Percentiles rank a stretch among this genome's conserved stretches.
phyloP scores from a whole-genome alignment of 2,113 vertebrate species.

The Istiophorus platypterus region DNA sequence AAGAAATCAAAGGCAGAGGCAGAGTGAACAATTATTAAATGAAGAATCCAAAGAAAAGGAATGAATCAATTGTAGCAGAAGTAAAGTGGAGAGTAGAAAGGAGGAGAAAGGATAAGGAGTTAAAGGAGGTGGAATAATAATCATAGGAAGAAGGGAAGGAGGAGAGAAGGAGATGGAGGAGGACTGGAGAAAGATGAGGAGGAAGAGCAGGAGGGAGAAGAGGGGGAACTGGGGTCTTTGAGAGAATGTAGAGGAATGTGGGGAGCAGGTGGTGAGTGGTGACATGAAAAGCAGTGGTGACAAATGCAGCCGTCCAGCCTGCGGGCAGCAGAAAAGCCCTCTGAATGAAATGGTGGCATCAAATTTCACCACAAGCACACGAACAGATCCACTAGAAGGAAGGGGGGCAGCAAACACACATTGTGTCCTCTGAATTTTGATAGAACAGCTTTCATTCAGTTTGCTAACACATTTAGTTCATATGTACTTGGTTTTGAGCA shows the following conservation, averaged over 20 bases:
- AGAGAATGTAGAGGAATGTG: constrained; percentile 86
- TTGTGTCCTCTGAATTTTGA: not conserved
- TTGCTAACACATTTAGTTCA: not conserved
- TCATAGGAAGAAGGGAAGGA: constrained; percentile 4
- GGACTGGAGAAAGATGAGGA: constrained; percentile 36
- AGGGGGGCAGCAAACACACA: not conserved
- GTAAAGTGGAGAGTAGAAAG: not conserved
- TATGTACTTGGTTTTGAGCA: not conserved
- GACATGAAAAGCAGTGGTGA: constrained; percentile 85
- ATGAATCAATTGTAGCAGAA: not conserved
- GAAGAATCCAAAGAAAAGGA: constrained; percentile 4
- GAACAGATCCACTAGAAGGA: constrained; percentile 23
- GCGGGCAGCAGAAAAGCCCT: constrained; percentile 67
- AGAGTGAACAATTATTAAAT: constrained; percentile 24
- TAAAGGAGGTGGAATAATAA: constrained; percentile 19
- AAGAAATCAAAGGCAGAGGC: constrained; percentile 7
- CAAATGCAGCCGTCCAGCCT: constrained; percentile 80
- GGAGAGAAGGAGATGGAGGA: constrained; percentile 30
- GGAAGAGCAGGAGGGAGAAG: constrained; percentile 31
- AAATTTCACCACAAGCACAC: constrained; percentile 61
- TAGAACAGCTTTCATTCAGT: not conserved
- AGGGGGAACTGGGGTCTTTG: constrained; percentile 67
- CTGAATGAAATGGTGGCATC: constrained; percentile 74
- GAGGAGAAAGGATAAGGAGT: constrained; percentile 6
- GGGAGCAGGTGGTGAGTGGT: constrained; percentile 86